phyloP scores from a whole-genome alignment of 2,888 invertebrate genomes.

The Selenia dentaria region DNA sequence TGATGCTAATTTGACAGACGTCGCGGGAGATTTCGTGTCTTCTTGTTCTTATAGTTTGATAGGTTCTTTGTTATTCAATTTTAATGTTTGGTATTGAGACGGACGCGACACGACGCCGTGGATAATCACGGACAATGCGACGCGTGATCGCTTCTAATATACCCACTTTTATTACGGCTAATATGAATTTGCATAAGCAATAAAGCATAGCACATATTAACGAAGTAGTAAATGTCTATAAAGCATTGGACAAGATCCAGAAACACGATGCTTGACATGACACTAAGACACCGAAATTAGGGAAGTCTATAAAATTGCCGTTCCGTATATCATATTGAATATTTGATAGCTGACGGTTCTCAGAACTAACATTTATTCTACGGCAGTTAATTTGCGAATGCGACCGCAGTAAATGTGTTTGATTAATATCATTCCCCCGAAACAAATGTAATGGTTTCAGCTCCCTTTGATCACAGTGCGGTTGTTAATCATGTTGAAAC shows the following conservation, averaged over 20 bases:
- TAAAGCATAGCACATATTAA: constrained; percentile 27
- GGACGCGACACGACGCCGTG: constrained; percentile 14
- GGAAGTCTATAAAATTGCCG: constrained; percentile 60
- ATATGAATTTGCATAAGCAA: constrained; percentile 11
- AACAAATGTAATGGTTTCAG: constrained; percentile 69
- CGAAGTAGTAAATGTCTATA: constrained; percentile 61
- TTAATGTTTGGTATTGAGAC: constrained; percentile 38
- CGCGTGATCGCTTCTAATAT: constrained; percentile 15
- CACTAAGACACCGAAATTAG: constrained; percentile 52
- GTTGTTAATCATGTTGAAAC: constrained; percentile 65
- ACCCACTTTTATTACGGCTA: constrained; percentile 10
- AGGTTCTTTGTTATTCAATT: constrained; percentile 67
- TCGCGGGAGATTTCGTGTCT: constrained; percentile 80
- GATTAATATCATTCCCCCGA: constrained; percentile 77
- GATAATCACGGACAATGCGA: constrained; percentile 26
- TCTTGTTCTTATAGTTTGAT: constrained; percentile 75
- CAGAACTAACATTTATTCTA: constrained; percentile 72
- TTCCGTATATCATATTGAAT: constrained; percentile 71
- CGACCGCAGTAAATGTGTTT: constrained; percentile 78
- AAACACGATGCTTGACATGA: constrained; percentile 46
- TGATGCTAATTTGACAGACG: constrained; percentile 84
- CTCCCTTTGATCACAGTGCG: constrained; percentile 67
- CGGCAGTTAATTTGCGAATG: constrained; percentile 67
- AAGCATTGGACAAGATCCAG: constrained; percentile 72
- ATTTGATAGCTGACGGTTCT: constrained; percentile 78